Evolutionary conservation across 2,113 vertebrate species (phyloP).

Genomic region (Asarcornis scutulata): DNA sequence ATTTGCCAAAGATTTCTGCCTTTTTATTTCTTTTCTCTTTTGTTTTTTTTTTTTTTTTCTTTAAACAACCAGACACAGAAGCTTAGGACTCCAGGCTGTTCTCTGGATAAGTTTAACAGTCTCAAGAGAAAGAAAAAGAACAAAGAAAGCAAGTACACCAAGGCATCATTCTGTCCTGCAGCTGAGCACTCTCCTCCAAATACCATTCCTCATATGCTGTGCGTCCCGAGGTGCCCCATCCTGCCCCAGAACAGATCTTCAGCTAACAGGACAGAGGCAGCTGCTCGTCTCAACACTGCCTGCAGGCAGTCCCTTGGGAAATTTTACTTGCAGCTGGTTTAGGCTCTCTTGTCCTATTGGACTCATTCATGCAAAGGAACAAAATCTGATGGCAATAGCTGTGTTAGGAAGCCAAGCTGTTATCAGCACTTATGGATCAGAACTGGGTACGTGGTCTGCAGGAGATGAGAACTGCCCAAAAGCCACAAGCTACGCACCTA

Average conservation of each 20-base stretch:
- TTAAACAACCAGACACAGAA: background rate
- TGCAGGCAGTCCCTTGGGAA: background rate
- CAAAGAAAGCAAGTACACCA: accelerated
- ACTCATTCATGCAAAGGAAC: background rate
- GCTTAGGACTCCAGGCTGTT: background rate
- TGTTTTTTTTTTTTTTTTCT: background rate
- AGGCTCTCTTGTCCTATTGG: background rate
- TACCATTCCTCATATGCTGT: background rate
- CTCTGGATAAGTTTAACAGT: background rate
- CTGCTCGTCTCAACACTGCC: background rate
- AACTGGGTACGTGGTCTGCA: background rate
- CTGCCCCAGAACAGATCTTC: background rate
- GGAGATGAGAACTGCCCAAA: background rate
- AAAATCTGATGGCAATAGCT: background rate
- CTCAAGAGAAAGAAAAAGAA: background rate
- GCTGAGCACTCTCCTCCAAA: background rate
- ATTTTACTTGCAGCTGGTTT: background rate
- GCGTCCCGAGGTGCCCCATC: background rate
- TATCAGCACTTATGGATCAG: background rate
- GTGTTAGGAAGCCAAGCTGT: background rate
- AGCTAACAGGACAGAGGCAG: conserved; percentile 1
- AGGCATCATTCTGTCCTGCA: background rate
- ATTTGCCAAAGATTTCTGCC: background rate
- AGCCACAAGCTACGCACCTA: background rate
- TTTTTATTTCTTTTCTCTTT: background rate